These are phyloP conservation scores for Gasterosteus aculeatus DNA, from an alignment of 2,113 vertebrate genomes.

Conservation along the genomic window DNA sequence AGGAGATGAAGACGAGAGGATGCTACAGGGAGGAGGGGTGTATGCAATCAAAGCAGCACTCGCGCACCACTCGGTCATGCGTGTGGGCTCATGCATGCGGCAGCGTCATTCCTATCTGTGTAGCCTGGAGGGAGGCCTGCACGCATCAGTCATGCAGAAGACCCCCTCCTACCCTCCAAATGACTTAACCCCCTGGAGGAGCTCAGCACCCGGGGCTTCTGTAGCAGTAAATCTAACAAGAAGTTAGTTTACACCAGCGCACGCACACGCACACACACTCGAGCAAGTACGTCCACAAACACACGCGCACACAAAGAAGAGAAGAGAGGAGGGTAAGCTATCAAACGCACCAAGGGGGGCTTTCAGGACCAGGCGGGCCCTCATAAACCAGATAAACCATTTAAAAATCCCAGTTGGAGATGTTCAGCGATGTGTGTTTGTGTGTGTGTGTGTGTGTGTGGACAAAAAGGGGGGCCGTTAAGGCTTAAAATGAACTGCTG, in stretches of 20 bases:
- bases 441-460: conserved; percentile 37
- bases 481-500: conserved; percentile 36
- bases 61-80: conserved; percentile 12
- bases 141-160: conserved; percentile 48
- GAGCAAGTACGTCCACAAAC: conserved; percentile 7
- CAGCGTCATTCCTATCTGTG: conserved; percentile 51
- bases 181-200: conserved; percentile 64
- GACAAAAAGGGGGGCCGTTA: conserved; percentile 28
- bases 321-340: conserved; percentile 42
- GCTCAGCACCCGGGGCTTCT: conserved; percentile 44
- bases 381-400: conserved; percentile 74
- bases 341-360: conserved; percentile 61
- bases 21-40: neutral
- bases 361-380: conserved; percentile 62
- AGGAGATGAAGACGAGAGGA: neutral
- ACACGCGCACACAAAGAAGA: conserved; percentile 20
- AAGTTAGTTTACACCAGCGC: conserved; percentile 49
- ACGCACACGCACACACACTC: conserved; percentile 30
- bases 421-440: conserved; percentile 37
- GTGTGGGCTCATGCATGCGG: conserved; percentile 29
- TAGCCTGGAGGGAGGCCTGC: conserved; percentile 44
- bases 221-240: conserved; percentile 53
- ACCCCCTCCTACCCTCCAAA: conserved; percentile 59
- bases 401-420: conserved; percentile 70
- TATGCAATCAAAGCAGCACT: conserved; percentile 31